Percentiles rank a stretch among this genome's conserved stretches.
Conservation (phyloP, 1,140 invertebrate genomes). For the Diuraphis noxia region DNA sequence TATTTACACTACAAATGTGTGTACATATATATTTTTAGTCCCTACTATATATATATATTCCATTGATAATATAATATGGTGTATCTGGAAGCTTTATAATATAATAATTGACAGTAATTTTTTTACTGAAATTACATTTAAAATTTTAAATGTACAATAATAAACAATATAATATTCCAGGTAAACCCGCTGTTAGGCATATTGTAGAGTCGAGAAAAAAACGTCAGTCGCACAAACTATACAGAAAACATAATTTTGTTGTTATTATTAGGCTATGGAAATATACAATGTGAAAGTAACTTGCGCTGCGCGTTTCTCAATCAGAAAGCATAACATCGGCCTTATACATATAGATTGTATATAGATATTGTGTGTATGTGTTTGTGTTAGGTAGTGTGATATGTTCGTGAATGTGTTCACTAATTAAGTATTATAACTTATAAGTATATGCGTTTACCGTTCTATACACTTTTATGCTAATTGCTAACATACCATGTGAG, state of each 20-base stretch:
- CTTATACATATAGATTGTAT: neutral
- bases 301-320: constrained; percentile 29
- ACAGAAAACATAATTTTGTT: neutral
- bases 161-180: neutral
- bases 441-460: neutral
- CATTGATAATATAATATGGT: neutral
- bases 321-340: constrained; percentile 42
- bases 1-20: too few relatives aligned
- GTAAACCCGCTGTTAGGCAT: neutral
- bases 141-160: too few relatives aligned
- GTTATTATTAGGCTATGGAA: neutral
- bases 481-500: neutral
- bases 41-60: too few relatives aligned
- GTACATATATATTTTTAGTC: too few relatives aligned
- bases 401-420: neutral
- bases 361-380: neutral
- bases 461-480: neutral
- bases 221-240: neutral
- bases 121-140: neutral
- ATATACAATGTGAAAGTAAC: constrained; percentile 46
- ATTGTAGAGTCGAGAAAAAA: neutral
- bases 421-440: constrained; percentile 1
- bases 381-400: neutral
- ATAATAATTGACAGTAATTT: neutral
- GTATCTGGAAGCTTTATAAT: neutral